Evolutionary conservation across 2,113 vertebrate species (phyloP).

Genomic region (Hydrochoerus hydrochaeris): DNA sequence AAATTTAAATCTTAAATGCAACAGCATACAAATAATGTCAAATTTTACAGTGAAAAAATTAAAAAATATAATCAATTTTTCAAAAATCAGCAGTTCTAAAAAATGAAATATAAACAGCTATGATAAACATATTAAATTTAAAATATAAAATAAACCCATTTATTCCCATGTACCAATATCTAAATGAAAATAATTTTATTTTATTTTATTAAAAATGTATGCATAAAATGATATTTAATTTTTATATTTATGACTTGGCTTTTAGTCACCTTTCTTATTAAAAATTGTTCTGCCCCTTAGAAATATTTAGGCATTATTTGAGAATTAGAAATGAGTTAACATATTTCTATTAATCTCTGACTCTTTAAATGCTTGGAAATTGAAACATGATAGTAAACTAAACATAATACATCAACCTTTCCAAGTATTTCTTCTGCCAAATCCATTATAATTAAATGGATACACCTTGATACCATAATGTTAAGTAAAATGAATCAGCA

Average conservation of each 20-base stretch:
- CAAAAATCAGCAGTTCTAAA: neutral
- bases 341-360: neutral
- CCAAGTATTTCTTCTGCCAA: neutral
- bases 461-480: neutral
- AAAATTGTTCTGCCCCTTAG: neutral
- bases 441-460: neutral
- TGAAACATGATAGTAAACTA: neutral
- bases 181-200: slow-evolving; percentile 2
- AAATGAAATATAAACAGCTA: neutral
- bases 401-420: neutral
- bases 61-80: neutral
- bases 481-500: neutral
- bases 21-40: neutral
- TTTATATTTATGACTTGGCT: neutral
- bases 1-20: neutral
- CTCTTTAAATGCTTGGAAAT: neutral
- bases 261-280: neutral
- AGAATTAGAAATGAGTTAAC: neutral
- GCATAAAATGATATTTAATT: neutral
- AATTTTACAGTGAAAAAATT: neutral
- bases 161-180: neutral
- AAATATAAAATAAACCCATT: neutral
- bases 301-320: neutral
- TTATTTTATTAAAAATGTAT: neutral
- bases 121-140: neutral